Conservation (phyloP, 2,888 invertebrate species). For the Ephialtes manifestator region DNA sequence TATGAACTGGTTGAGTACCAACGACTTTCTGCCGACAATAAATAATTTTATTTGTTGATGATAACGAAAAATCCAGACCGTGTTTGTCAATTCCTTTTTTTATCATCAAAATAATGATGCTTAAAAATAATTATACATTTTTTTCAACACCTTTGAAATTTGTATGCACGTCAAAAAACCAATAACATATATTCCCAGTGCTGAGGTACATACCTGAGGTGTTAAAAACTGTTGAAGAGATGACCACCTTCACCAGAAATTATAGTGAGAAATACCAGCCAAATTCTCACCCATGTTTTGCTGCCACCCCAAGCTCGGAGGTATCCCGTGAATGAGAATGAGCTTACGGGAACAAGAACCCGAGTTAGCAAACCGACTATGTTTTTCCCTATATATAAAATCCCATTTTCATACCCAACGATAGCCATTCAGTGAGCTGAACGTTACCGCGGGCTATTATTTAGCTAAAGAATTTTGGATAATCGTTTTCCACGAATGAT, state of each 20-base stretch:
- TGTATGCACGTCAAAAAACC: too few species aligned
- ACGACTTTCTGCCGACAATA: too few species aligned
- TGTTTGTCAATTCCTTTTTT: too few species aligned
- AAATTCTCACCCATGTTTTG: slow-evolving; percentile 40
- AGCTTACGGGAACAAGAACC: slow-evolving; percentile 27
- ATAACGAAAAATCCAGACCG: too few species aligned
- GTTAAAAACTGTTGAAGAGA: too few species aligned
- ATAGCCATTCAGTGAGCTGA: not conserved
- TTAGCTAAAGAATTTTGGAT: slow-evolving; percentile 63
- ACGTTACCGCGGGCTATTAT: slow-evolving; percentile 58
- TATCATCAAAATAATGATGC: too few species aligned
- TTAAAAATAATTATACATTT: too few species aligned
- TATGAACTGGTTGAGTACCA: too few species aligned
- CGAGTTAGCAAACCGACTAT: not conserved
- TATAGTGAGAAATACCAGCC: slow-evolving; percentile 11
- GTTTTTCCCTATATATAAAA: slow-evolving; percentile 4
- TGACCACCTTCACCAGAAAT: not conserved
- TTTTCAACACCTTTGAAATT: too few species aligned
- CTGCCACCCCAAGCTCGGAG: not conserved
- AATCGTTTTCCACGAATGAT: slow-evolving; percentile 47
- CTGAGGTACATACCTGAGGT: not conserved
- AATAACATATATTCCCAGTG: too few species aligned
- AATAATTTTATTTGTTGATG: too few species aligned
- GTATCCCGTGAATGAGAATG: slow-evolving; percentile 31
- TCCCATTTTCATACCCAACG: not conserved